Conservation (phyloP, 2,797 vertebrate genomes). For the Octomys mimax region DNA sequence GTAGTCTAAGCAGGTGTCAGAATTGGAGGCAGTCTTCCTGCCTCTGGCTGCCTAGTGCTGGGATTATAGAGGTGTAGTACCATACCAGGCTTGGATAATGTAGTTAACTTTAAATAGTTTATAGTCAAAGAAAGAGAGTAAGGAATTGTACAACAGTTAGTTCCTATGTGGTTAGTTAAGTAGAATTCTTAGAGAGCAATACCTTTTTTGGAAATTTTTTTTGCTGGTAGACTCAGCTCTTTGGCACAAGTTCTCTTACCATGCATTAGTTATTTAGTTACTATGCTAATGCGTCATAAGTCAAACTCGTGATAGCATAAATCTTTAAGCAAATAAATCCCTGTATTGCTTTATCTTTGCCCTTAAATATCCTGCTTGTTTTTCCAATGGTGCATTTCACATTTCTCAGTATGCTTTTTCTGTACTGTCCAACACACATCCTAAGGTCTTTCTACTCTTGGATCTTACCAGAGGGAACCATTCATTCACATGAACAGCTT, state of each 20-base stretch:
- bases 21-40: neutral
- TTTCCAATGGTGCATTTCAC: slow-evolving; percentile 30
- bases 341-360: neutral
- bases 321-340: slow-evolving; percentile 33
- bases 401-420: slow-evolving; percentile 28
- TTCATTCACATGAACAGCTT: slow-evolving; percentile 4
- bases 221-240: neutral
- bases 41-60: neutral
- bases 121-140: slow-evolving; percentile 31
- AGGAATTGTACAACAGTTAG: neutral
- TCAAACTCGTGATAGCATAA: neutral
- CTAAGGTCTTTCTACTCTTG: neutral
- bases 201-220: slow-evolving; percentile 37
- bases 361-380: neutral
- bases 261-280: neutral
- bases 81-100: neutral
- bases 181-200: slow-evolving; percentile 33
- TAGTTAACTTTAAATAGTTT: slow-evolving; percentile 48
- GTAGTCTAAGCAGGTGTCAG: neutral
- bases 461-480: neutral
- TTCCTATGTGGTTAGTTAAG: neutral
- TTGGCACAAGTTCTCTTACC: neutral
- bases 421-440: neutral
- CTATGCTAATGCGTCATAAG: neutral
- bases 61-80: neutral